These are phyloP conservation scores for Anoplophora glabripennis DNA, from an alignment of 1,140 invertebrate species.

Conservation along the genomic window DNA sequence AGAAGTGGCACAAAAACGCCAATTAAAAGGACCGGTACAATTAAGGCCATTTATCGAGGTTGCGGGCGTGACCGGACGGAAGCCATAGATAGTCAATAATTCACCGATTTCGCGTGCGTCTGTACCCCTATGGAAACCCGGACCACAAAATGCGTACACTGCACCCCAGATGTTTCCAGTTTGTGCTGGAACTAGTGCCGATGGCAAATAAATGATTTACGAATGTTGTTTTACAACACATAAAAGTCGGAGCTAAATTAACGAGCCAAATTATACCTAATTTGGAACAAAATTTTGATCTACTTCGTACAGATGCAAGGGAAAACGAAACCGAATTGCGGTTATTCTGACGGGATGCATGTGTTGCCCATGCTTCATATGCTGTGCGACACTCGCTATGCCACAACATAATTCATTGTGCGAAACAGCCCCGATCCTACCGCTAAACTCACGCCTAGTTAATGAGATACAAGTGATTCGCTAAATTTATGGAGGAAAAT, in stretches of 20 bases:
- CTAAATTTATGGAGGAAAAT: constrained; percentile 4
- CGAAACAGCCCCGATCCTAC: constrained; percentile 3
- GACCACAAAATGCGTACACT: not conserved
- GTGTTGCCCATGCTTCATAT: constrained; percentile 5
- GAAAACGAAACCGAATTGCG: not conserved
- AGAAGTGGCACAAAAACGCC: too few relatives aligned
- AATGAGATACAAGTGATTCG: constrained; percentile 10
- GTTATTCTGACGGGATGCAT: not conserved
- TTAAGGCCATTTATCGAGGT: constrained; percentile 14
- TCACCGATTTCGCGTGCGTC: constrained; percentile 19
- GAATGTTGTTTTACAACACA: constrained; percentile 16
- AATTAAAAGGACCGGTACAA: not conserved
- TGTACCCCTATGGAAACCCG: not conserved
- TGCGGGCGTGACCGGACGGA: constrained; percentile 22
- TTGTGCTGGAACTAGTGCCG: constrained; percentile 11
- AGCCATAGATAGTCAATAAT: constrained; percentile 29
- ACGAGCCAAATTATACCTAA: constrained; percentile 17
- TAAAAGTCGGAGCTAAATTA: constrained; percentile 18
- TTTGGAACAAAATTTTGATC: constrained; percentile 14
- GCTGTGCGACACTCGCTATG: not conserved
- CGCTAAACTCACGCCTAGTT: constrained; percentile 6
- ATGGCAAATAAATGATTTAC: constrained; percentile 21
- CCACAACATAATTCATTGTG: constrained; percentile 6
- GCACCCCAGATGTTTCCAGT: constrained; percentile 21
- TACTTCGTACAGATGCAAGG: constrained; percentile 11